phyloP scores from a whole-genome alignment of 1,140 invertebrate genomes.

The Cyclargus thomasi region DNA sequence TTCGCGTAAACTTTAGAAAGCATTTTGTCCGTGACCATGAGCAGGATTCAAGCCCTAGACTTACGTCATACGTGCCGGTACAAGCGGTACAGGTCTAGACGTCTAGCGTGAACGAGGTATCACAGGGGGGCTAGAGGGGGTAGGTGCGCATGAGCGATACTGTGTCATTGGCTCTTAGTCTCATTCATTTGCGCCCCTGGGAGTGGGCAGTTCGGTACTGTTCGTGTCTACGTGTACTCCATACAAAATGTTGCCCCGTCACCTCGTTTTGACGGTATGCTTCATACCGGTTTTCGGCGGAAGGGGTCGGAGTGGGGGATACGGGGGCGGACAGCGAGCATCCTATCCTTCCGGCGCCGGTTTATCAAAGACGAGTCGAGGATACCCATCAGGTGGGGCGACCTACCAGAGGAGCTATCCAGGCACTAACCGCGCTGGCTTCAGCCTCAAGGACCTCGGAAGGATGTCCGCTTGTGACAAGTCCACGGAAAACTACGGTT shows the following conservation, averaged over 20 bases:
- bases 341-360: background rate
- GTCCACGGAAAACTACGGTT: slow-evolving; percentile 27
- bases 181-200: background rate
- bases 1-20: too few species aligned
- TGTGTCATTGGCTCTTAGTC: too few species aligned
- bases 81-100: too few species aligned
- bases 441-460: slow-evolving; percentile 50
- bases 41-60: too few species aligned
- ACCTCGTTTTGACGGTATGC: background rate
- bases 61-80: too few species aligned
- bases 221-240: background rate
- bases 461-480: slow-evolving; percentile 39
- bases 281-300: background rate
- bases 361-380: background rate
- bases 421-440: slow-evolving; percentile 51
- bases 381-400: background rate
- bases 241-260: background rate
- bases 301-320: background rate
- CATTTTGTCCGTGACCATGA: too few species aligned
- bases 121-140: too few species aligned
- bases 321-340: background rate
- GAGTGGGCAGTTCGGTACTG: background rate
- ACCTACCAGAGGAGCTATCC: background rate
- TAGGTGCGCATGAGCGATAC: too few species aligned
- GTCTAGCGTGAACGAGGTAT: too few species aligned